phyloP scores from a whole-genome alignment of 2,113 vertebrate species.

The Jacana jacana region DNA sequence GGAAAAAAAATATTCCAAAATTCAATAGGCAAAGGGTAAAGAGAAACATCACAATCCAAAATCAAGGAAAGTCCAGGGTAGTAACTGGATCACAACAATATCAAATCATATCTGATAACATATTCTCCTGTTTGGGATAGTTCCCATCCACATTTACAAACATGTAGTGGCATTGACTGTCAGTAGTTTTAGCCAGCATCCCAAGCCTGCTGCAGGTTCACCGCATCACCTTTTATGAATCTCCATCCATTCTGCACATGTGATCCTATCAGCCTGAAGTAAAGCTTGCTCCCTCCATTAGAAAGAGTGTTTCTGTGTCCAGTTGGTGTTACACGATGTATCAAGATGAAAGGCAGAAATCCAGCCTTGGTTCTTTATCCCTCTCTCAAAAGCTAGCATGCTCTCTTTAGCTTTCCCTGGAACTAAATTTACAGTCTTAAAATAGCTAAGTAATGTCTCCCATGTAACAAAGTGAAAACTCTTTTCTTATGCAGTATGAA shows the following conservation, averaged over 20 bases:
- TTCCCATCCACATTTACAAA: background rate
- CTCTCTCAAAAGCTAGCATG: background rate
- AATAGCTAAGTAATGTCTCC: background rate
- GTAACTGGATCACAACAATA: background rate
- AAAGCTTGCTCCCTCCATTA: slow-evolving; percentile 30
- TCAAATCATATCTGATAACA: background rate
- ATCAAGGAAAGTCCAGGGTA: background rate
- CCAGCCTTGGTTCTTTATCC: background rate
- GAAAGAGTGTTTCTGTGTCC: background rate
- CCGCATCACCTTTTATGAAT: background rate
- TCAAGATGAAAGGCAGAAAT: slow-evolving; percentile 35
- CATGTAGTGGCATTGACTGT: rapidly evolving
- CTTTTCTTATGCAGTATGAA: background rate
- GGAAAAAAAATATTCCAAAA: background rate
- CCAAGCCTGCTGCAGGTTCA: background rate
- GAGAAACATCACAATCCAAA: background rate
- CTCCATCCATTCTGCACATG: background rate
- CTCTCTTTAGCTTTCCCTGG: background rate
- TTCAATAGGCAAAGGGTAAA: background rate
- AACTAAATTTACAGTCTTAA: slow-evolving; percentile 8
- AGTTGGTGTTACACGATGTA: background rate
- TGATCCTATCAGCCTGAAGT: slow-evolving; percentile 4
- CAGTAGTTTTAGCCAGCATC: background rate
- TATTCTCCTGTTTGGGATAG: background rate
- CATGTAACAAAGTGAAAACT: background rate